Conservation (phyloP, 1,140 invertebrate species). For the Drosophila orosa region DNA sequence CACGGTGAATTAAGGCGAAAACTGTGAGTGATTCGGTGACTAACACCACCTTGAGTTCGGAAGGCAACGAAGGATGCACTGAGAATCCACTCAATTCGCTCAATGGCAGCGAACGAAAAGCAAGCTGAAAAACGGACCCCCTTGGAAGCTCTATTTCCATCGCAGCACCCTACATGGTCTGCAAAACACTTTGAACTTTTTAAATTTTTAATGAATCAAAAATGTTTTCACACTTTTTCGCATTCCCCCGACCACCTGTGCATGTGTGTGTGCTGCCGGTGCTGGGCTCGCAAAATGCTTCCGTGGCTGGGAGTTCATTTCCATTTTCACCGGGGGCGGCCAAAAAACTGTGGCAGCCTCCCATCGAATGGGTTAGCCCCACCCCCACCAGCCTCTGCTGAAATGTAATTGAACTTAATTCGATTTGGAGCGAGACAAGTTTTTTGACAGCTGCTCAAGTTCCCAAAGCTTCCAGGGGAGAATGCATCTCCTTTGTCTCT, state of each 20-base stretch:
- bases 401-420: slow-evolving; percentile 81
- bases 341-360: slow-evolving; percentile 49
- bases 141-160: slow-evolving; percentile 27
- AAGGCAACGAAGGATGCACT: slow-evolving; percentile 23
- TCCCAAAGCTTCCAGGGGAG: slow-evolving; percentile 59
- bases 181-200: slow-evolving; percentile 83
- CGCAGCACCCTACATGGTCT: slow-evolving; percentile 41
- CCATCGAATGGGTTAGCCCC: slow-evolving; percentile 40
- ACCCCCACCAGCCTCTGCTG: slow-evolving; percentile 7
- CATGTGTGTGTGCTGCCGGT: slow-evolving; percentile 25
- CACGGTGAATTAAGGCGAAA: slow-evolving; percentile 36
- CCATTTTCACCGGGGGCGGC: slow-evolving; percentile 49
- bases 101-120: not conserved
- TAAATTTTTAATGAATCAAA: slow-evolving; percentile 84
- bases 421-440: slow-evolving; percentile 78
- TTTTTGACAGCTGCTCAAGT: slow-evolving; percentile 73
- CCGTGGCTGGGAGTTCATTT: slow-evolving; percentile 54
- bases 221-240: slow-evolving; percentile 81
- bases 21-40: slow-evolving; percentile 25
- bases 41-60: slow-evolving; percentile 1
- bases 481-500: slow-evolving; percentile 24
- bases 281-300: slow-evolving; percentile 29
- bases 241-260: slow-evolving; percentile 35
- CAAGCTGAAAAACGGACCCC: slow-evolving; percentile 22
- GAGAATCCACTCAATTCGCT: not conserved